These are phyloP conservation scores for Ectobius pallidus DNA, from an alignment of 2,888 invertebrate species.

Conservation along the genomic window DNA sequence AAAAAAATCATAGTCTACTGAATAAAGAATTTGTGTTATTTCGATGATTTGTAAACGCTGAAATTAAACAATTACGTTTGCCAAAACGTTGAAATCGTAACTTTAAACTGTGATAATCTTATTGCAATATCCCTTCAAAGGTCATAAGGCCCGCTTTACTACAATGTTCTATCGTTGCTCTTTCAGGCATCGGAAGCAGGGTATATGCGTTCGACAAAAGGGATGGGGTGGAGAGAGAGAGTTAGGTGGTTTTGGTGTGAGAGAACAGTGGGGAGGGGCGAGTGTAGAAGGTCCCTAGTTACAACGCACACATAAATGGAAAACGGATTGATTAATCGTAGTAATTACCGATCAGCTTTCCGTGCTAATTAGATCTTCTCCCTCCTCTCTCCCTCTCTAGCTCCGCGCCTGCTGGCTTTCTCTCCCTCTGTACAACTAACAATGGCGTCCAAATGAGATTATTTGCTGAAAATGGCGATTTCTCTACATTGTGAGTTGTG, in stretches of 20 bases:
- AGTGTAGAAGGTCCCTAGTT: slow-evolving; percentile 35
- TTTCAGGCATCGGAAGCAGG: slow-evolving; percentile 30
- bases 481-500: neutral
- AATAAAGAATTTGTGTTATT: too few species aligned
- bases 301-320: slow-evolving; percentile 54
- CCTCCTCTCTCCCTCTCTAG: slow-evolving; percentile 11
- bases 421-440: slow-evolving; percentile 18
- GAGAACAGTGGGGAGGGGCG: neutral
- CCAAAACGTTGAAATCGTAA: too few species aligned
- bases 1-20: too few species aligned
- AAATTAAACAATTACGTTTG: too few species aligned
- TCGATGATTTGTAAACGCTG: too few species aligned
- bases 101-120: too few species aligned
- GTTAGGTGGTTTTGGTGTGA: neutral
- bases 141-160: neutral
- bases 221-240: neutral
- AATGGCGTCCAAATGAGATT: slow-evolving; percentile 55
- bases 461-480: slow-evolving; percentile 57
- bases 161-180: neutral
- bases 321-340: slow-evolving; percentile 61
- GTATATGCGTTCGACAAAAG: slow-evolving; percentile 20
- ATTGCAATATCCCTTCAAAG: too few species aligned
- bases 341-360: slow-evolving; percentile 61
- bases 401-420: neutral
- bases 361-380: slow-evolving; percentile 49